Percentiles rank a stretch among this genome's conserved stretches.
phyloP scores from a whole-genome alignment of 2,797 vertebrate species.

The Pampus argenteus region DNA sequence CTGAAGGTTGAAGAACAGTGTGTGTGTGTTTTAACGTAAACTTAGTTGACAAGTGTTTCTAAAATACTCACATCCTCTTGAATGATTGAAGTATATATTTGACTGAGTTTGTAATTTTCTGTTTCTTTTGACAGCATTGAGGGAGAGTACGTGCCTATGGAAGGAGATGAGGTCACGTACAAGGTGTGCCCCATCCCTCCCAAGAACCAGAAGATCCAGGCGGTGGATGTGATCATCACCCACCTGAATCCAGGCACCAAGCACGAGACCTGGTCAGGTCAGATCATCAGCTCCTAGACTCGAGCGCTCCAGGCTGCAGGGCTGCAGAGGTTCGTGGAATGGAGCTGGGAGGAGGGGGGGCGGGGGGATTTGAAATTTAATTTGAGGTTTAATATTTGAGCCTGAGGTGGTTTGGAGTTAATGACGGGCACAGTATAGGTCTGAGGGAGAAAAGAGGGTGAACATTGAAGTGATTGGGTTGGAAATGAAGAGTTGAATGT shows the following conservation, averaged over 20 bases:
- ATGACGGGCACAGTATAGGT: background rate
- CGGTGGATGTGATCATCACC: constrained; percentile 96
- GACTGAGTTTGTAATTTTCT: background rate
- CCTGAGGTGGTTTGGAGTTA: background rate
- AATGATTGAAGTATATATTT: background rate
- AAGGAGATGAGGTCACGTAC: constrained; percentile 97
- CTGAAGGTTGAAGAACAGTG: too few relatives aligned
- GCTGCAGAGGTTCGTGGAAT: background rate
- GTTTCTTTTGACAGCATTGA: constrained; percentile 88
- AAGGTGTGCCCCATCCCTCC: constrained; percentile 97
- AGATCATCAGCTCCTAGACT: constrained; percentile 94
- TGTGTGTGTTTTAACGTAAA: constrained; percentile 1
- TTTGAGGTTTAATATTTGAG: constrained; percentile 41
- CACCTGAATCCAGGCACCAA: constrained; percentile 94
- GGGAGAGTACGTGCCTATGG: constrained; percentile 96
- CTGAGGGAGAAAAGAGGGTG: background rate
- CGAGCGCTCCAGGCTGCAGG: background rate
- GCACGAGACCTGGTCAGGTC: constrained; percentile 98
- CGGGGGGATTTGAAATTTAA: constrained; percentile 17
- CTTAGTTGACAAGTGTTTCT: too few relatives aligned
- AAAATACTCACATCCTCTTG: too few relatives aligned
- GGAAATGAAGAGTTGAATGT: constrained; percentile 61
- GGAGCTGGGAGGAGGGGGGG: background rate
- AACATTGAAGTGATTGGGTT: background rate
- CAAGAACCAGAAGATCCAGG: constrained; percentile 99